Evolutionary conservation across 2,797 vertebrate genomes (phyloP).

Genomic region (Enoplosus armatus): DNA sequence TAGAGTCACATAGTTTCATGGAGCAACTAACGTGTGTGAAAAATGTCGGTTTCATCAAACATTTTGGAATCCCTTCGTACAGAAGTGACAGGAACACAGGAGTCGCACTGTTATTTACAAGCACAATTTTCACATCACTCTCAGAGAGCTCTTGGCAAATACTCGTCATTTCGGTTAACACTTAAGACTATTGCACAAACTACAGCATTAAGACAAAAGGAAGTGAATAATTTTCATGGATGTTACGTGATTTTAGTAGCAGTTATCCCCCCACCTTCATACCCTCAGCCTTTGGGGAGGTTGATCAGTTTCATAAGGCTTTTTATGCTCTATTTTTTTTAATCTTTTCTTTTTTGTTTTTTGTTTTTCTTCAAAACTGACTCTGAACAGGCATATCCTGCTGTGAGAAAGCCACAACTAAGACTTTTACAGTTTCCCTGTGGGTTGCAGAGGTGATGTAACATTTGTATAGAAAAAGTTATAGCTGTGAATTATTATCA

Average conservation of each 20-base stretch:
- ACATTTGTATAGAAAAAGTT: conserved; percentile 53
- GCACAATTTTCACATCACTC: conserved; percentile 67
- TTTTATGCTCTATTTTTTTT: conserved; percentile 55
- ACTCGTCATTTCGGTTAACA: conserved; percentile 73
- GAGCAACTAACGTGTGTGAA: conserved; percentile 51
- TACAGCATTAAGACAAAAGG: conserved; percentile 81
- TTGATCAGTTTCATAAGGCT: conserved; percentile 77
- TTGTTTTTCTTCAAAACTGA: conserved; percentile 47
- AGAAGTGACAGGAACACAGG: conserved; percentile 51
- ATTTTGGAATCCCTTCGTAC: conserved; percentile 33
- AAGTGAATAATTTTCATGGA: conserved; percentile 60
- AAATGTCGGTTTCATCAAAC: conserved; percentile 16
- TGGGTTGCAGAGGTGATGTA: conserved; percentile 45
- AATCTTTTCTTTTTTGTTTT: background rate
- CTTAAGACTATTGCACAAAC: conserved; percentile 84
- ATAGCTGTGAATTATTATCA: conserved; percentile 39
- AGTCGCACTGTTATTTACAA: conserved; percentile 76
- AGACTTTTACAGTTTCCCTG: conserved; percentile 55
- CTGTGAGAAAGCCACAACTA: conserved; percentile 44
- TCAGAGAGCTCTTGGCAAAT: conserved; percentile 76
- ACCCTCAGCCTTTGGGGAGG: conserved; percentile 58
- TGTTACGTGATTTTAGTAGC: conserved; percentile 43
- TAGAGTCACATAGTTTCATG: conserved; percentile 50
- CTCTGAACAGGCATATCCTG: conserved; percentile 41
- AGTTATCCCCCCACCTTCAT: conserved; percentile 46